Base-by-base conservation (phyloP, 2,888 invertebrate genomes). In the Brachyptera putata region DNA sequence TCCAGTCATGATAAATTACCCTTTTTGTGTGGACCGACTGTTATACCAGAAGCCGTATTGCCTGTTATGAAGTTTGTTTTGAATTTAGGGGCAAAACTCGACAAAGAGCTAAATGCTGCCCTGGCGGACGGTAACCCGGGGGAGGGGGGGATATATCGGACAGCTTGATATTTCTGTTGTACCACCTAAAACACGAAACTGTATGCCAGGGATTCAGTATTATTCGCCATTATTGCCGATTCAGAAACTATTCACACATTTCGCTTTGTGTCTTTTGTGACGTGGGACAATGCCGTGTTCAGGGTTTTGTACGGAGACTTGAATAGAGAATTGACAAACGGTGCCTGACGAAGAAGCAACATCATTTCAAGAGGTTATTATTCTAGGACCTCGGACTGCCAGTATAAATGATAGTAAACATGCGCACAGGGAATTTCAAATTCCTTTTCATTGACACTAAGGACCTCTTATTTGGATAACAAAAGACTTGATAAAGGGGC, bases 61-160 rank as follows among this genome's bases (percentile, higher is more conserved):
- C 56, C 64, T 61, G 62, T 64, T 64, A 64, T 62, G 62, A 64
- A 62, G 64, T 64, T 64, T 64, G 64, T 64, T 64, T 64, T 62
- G 64, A 62, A 64, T 64, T 64, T 60, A 60, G 62, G 58, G 59
- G 61, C 58, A 49, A 46, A 34, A 55, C 61, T 57, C 58, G 60
- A 62, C 61, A 62, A 61, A 53, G 53, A 53, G 53, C 36, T 53
- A 53, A 53, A 53, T 53, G 53, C 37, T 53, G 34, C 13, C 7
- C 41, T 9, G 16, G 41, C 41, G 34, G 18, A 41, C 18, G 18
- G 34, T 9, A 11, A 43, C 43, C 7, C 41, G 41, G 46, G 3
- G 43, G 46, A 2, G 22, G 22, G 24, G 46, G 46, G 22, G n/a
- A 24, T 13, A 18, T 3, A 21, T 4, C 53, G 36, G 53, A 36